Base-by-base conservation (phyloP, 2,797 vertebrate genomes). In the Synaphobranchus kaupii region DNA sequence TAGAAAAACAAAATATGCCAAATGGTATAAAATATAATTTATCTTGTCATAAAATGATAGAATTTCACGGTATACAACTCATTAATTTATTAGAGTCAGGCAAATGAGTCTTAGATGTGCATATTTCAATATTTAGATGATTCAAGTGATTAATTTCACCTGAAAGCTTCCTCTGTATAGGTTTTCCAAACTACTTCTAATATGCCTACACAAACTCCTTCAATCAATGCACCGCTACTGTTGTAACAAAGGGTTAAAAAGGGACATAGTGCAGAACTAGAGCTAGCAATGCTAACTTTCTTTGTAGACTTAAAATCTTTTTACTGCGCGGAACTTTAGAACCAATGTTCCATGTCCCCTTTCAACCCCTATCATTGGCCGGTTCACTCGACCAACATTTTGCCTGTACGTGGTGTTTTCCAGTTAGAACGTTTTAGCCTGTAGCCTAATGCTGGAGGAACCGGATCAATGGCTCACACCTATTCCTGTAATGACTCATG, bases 401-500 rank as follows among this genome's bases (percentile, higher is more conserved):
- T 81, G 44, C 47, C 25, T 50, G 78, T n/a, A 50, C n/a, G 47
- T 13, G 47, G 6, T 22, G 17, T 12, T 48, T 81, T 81, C 44
- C 78, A 48, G 73, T 78, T 20, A 44, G 34, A 78, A 4, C 47
- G 50, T 81, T 39, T 81, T 81, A 81, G 78, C 78, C 47, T 50
- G 47, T 39, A 39, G 39, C n/a, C n/a, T 44, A n/a, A 25, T 48
- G 15, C 22, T 44, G 47, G 47, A 48, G 47, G 76, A 81, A 10
- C 78, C 47, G 2, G 44, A 81, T 50, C 78, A 81, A 81, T 81
- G 5, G 20, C 78, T 50, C 22, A 20, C 78, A 81, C 78, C 78
- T 50, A 50, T 81, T 81, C 78, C 47, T 81, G 78, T 48, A 81
- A 81, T 81, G 7, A 50, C 44, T 48, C 78, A 81, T 48, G 8